A percentile compares a stretch with the other conserved stretches of the same genome.
Conservation (phyloP, 2,888 invertebrate genomes). For the Trachelus iudaicus region DNA sequence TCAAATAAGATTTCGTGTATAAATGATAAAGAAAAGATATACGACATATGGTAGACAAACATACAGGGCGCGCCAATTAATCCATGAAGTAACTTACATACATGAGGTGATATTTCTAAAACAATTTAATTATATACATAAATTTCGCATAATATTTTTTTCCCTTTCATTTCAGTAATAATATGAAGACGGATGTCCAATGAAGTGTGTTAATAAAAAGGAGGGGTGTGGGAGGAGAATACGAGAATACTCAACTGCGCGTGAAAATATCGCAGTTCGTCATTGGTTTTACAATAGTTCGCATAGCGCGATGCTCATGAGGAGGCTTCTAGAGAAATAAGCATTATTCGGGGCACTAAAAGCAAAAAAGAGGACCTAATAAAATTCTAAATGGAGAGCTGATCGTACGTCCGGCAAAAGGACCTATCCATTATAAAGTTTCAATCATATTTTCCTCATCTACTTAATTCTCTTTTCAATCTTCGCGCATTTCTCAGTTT, state of each 20-base stretch:
- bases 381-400: background rate
- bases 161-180: slow-evolving; percentile 17
- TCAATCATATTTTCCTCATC: background rate
- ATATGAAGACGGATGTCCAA: slow-evolving; percentile 30
- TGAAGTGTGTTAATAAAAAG: slow-evolving; percentile 26
- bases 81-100: background rate
- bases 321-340: background rate
- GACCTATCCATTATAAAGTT: background rate
- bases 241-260: background rate
- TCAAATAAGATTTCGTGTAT: background rate
- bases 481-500: background rate
- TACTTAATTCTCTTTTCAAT: background rate
- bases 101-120: slow-evolving; percentile 42
- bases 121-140: slow-evolving; percentile 56
- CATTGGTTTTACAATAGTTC: background rate
- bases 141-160: slow-evolving; percentile 27
- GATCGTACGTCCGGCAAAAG: background rate
- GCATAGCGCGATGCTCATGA: background rate
- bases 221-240: slow-evolving; percentile 11
- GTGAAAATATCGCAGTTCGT: background rate
- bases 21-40: background rate
- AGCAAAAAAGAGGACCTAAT: background rate
- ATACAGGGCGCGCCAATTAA: background rate
- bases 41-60: background rate
- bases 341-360: background rate